Conservation (phyloP, 2,888 invertebrate species). For the Anagyrus pseudococci region DNA sequence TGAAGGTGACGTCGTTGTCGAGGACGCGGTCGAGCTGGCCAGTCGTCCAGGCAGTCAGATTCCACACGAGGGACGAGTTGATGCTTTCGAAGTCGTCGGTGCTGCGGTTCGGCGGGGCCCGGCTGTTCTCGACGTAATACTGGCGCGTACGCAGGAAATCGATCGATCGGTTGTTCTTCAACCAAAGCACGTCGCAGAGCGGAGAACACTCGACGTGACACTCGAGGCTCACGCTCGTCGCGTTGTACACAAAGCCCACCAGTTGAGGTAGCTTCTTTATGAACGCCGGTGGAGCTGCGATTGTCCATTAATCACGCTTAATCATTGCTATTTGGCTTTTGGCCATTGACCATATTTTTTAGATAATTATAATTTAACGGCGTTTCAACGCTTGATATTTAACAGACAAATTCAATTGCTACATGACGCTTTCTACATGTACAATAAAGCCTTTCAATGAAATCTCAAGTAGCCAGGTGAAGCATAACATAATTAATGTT, state of each 20-base stretch:
- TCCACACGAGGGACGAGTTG: conserved; percentile 87
- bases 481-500: too few relatives aligned
- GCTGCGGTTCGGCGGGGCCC: conserved; percentile 75
- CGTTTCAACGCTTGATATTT: too few relatives aligned
- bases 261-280: conserved; percentile 84
- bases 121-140: conserved; percentile 74
- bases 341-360: too few relatives aligned
- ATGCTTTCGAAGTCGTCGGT: conserved; percentile 90
- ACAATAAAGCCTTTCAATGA: too few relatives aligned
- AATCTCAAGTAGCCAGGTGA: too few relatives aligned
- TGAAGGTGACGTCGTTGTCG: conserved; percentile 76
- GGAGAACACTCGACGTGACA: conserved; percentile 92
- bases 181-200: conserved; percentile 84
- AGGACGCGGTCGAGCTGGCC: conserved; percentile 76
- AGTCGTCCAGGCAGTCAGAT: conserved; percentile 84
- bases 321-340: neutral
- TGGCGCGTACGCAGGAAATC: conserved; percentile 66
- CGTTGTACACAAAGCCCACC: conserved; percentile 80
- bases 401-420: too few relatives aligned
- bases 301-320: conserved; percentile 15
- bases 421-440: too few relatives aligned
- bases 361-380: too few relatives aligned
- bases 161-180: conserved; percentile 77
- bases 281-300: conserved; percentile 84
- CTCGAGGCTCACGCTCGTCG: conserved; percentile 72